Base-by-base conservation (phyloP, 2,113 vertebrate species). In the Toxostoma redivivum region DNA sequence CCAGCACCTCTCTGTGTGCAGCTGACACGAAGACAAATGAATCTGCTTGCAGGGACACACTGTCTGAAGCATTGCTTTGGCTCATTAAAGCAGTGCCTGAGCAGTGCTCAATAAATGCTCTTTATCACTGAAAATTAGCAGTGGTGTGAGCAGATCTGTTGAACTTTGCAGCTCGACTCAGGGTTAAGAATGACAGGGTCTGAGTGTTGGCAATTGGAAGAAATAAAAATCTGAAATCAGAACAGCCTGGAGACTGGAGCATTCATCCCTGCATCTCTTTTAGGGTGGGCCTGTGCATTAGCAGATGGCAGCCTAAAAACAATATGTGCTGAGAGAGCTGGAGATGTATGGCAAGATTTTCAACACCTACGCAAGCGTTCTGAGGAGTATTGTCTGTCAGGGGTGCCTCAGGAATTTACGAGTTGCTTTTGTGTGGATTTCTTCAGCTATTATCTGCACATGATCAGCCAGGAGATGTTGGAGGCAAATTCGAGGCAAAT, bases 331-430 rank as follows among this genome's bases (percentile, higher is more conserved):
- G 92, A 96, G 84, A 96, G 69, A 91, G 86, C 82, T 93, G 3
- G 76, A 92, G 96, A 94, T 96, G 76, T 73, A 79, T 94, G 94
- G 92, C 94, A 96, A 91, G 95, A 88, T 92, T 97, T 93, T 83
- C 92, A 84, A 90, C 92, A 88, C 91, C 90, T 79, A 61, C 86
- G 21, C 74, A n/a, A 84, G 56, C 15, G 1, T 71, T 96, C 65
- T 88, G 38, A 25, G 4, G 85, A 81, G 92, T 78, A 81, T 82
- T 94, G 66, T 96, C 83, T 96, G 96, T 92, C 90, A 96, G 77
- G 58, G 92, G 91, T 17, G 44, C 37, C 67, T 72, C 2, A 79
- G 80, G 86, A 94, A 95, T 94, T 92, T 33, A 86, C 62, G 42
- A 74, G 66, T 23, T 74, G 97, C 86, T 77, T 92, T 84, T 80